These are phyloP conservation scores for Mesembrinibis cayennensis DNA, from an alignment of 2,113 vertebrate species.

Conservation along the genomic window DNA sequence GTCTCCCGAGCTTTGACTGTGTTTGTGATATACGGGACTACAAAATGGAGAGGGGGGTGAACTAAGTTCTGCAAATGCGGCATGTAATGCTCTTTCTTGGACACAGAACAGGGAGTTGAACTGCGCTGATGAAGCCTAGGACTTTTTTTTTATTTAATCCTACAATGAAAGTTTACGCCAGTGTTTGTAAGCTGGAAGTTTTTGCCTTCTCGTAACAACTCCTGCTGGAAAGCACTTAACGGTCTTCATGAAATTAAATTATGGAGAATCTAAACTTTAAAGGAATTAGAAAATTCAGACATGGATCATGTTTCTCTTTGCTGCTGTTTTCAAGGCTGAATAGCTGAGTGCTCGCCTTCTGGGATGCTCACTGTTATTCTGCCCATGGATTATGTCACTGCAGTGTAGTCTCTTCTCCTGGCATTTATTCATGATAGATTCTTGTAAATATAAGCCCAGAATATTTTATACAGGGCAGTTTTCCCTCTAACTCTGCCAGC, in stretches of 20 bases:
- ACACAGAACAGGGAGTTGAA: neutral
- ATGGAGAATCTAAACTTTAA: neutral
- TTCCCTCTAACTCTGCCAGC: neutral
- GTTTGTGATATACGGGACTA: neutral
- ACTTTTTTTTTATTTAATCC: neutral
- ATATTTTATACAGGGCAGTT: neutral
- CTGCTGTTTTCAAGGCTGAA: neutral
- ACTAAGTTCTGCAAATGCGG: neutral
- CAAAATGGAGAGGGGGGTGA: accelerated
- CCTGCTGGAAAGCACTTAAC: neutral
- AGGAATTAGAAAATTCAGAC: neutral
- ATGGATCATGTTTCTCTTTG: neutral
- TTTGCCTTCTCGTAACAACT: neutral
- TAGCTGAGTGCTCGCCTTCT: neutral
- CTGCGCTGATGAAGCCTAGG: neutral
- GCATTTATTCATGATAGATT: neutral
- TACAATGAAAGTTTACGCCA: neutral
- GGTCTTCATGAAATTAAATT: neutral
- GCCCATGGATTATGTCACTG: neutral
- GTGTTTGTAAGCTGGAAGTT: neutral
- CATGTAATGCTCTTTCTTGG: neutral
- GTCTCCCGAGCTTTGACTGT: neutral
- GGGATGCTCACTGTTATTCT: neutral
- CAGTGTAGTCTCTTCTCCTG: neutral
- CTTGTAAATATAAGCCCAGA: neutral